Conservation (phyloP, 1,140 invertebrate species). For the Leptopilina clavipes region DNA sequence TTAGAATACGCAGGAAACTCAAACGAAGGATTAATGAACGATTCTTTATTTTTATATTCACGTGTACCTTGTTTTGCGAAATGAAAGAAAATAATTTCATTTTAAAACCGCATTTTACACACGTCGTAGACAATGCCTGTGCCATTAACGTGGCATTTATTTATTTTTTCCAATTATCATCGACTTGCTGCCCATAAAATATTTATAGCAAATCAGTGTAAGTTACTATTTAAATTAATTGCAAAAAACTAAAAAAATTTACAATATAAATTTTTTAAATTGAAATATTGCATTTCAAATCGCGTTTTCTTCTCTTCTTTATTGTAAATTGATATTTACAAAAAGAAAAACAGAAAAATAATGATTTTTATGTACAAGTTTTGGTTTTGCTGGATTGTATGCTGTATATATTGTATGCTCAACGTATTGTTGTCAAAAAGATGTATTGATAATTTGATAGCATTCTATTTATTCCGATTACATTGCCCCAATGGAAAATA, state of each 20-base stretch:
- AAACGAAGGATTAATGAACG: slow-evolving; percentile 47
- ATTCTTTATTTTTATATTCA: slow-evolving; percentile 53
- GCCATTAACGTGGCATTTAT: background rate
- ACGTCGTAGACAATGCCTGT: slow-evolving; percentile 6
- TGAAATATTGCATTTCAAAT: too few species aligned
- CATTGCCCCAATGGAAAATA: background rate
- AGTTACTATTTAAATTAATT: background rate
- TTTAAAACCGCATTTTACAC: too few species aligned
- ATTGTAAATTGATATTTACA: too few species aligned
- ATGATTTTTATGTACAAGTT: too few species aligned
- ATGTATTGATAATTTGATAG: background rate
- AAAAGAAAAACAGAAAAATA: too few species aligned
- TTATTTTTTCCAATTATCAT: slow-evolving; percentile 1
- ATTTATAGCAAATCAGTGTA: background rate
- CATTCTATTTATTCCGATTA: slow-evolving; percentile 1
- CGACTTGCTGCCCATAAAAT: slow-evolving; percentile 5
- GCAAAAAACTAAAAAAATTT: too few species aligned
- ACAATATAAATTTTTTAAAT: too few species aligned
- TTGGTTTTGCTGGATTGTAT: too few species aligned
- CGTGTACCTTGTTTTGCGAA: slow-evolving; percentile 42
- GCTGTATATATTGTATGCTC: too few species aligned
- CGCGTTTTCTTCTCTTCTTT: too few species aligned
- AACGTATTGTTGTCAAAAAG: background rate
- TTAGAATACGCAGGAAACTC: background rate
- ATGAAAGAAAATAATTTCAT: slow-evolving; percentile 47